Conservation (phyloP, 2,888 invertebrate species). For the Tridacna gigas region DNA sequence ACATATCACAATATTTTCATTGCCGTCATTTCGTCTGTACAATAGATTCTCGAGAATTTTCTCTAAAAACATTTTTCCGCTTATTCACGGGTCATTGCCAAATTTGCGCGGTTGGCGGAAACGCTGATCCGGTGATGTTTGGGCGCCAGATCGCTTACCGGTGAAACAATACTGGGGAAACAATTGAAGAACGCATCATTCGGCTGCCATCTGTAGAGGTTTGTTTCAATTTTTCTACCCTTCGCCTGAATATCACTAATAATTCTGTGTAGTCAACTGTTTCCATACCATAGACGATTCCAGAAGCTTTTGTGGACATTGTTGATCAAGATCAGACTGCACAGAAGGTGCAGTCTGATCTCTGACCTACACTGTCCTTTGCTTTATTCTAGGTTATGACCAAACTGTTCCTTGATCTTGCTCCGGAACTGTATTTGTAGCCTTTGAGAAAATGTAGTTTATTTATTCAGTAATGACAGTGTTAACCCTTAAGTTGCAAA, state of each 20-base stretch:
- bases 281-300: too few relatives aligned
- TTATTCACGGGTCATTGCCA: slow-evolving; percentile 53
- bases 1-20: slow-evolving; percentile 26
- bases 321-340: too few relatives aligned
- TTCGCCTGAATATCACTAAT: neutral
- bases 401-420: too few relatives aligned
- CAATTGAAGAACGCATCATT: slow-evolving; percentile 10
- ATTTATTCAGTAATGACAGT: too few relatives aligned
- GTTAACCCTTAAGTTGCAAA: too few relatives aligned
- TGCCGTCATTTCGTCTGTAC: slow-evolving; percentile 42
- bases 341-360: too few relatives aligned
- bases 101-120: slow-evolving; percentile 55
- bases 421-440: too few relatives aligned
- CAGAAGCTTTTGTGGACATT: too few relatives aligned
- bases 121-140: slow-evolving; percentile 17
- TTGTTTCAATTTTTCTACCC: neutral
- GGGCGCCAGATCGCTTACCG: slow-evolving; percentile 15
- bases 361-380: too few relatives aligned
- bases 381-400: too few relatives aligned
- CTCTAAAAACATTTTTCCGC: slow-evolving; percentile 57
- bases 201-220: slow-evolving; percentile 14
- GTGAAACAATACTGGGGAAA: slow-evolving; percentile 26
- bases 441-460: too few relatives aligned
- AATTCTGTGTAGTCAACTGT: too few relatives aligned
- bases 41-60: slow-evolving; percentile 34